Base-by-base conservation (phyloP, 2,113 vertebrate species). In the Platichthys flesus region DNA sequence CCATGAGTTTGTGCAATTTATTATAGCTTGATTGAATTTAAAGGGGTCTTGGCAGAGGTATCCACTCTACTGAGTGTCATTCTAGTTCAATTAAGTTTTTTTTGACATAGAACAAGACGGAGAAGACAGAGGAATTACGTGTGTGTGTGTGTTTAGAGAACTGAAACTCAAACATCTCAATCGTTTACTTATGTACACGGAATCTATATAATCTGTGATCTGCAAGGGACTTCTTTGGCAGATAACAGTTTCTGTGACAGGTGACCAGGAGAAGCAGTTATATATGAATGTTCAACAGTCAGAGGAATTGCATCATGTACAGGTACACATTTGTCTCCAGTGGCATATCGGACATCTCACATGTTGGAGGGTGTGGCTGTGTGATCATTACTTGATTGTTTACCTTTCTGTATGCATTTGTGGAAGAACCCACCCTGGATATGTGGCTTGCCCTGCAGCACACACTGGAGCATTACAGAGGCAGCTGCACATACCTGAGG, bases 401-500 rank as follows among this genome's bases (percentile, higher is more conserved):
- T 42, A 7, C 0, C n/a, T 57, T 31, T 14, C 13, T 61, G 45
- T 59, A 47, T 65, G 2, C 60, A 63, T 69, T 45, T 64, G 31
- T 82, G 42, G 42, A 60, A 18, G 28, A 77, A 77, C 26, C 58
- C 52, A 59, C 14, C 78, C 54, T 60, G 58, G 75, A 69, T 71
- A 63, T 76, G 72, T 55, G 24, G 31, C 78, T 77, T 64, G 81
- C 83, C 72, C 72, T 76, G 76, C 31, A 71, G 69, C 37, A 28
- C 9, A 37, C 26, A 6, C 20, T 76, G 20, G 12, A 83, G 37
- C 71, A 60, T 70, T 81, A 67, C 9, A 15, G 15, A 74, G 40
- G 84, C 74, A 66, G 65, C 56, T 18, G 52, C 67, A 52, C 61
- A 78, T 82, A 86, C 85, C 78, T 58, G 52, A 55, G 54, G 68